These are phyloP conservation scores for Emesis furor DNA, from an alignment of 2,888 invertebrate species.

Conservation along the genomic window DNA sequence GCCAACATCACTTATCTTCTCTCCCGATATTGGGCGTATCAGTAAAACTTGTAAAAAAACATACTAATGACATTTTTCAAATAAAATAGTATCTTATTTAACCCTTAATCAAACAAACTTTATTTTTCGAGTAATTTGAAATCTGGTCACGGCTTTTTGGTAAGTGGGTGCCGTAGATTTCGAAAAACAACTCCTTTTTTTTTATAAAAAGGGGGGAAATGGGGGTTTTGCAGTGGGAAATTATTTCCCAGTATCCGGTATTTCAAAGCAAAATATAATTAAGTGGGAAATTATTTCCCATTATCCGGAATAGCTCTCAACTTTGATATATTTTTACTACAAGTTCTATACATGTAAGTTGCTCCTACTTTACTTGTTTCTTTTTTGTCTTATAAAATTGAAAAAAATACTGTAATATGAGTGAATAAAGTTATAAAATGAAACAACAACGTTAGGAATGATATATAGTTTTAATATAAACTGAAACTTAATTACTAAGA, in stretches of 20 bases:
- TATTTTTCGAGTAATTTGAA: slow-evolving; percentile 50
- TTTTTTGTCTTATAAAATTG: slow-evolving; percentile 62
- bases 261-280: slow-evolving; percentile 47
- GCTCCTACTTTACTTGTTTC: slow-evolving; percentile 68
- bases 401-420: slow-evolving; percentile 46
- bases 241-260: slow-evolving; percentile 44
- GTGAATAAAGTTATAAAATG: slow-evolving; percentile 48
- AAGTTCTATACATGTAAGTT: slow-evolving; percentile 68
- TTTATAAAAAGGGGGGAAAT: slow-evolving; percentile 58
- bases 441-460: slow-evolving; percentile 61
- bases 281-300: slow-evolving; percentile 66
- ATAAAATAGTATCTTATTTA: background rate
- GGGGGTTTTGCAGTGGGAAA: no score
- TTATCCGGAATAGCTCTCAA: slow-evolving; percentile 57
- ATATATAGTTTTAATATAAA: slow-evolving; percentile 64
- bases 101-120: slow-evolving; percentile 58
- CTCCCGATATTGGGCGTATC: no score
- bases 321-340: slow-evolving; percentile 67
- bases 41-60: no score
- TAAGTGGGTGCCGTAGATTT: slow-evolving; percentile 49
- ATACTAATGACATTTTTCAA: no score
- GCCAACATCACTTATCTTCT: background rate
- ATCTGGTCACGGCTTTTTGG: slow-evolving; percentile 42
- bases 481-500: slow-evolving; percentile 55
- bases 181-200: slow-evolving; percentile 65